Evolutionary conservation across 2,797 vertebrate genomes (phyloP), one percentile per base, ranked within the genome.

Genomic region (Iguana delicatissima): DNA sequence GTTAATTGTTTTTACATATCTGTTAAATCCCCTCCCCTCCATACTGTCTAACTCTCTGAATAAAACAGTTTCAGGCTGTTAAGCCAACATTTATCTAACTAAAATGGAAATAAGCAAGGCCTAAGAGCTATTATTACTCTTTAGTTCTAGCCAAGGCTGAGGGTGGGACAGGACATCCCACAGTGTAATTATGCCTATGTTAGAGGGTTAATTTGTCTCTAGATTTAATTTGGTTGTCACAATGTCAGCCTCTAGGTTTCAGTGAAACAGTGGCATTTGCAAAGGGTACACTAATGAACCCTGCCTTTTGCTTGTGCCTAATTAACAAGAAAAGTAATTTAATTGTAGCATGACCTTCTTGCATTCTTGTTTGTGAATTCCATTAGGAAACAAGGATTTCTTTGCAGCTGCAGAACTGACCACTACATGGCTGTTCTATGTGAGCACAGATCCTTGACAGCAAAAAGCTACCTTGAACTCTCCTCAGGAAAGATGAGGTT

Each of bases 181-280:
- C 50, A 69, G 80, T 88, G 90, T 88, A 88, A 91, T 91, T 88
- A 91, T 88, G 46, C 35, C 57, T n/a, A 29, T 88, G 50, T 84
- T 88, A 35, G 46, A 91, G 80, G 73, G 86, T 91, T 91, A 88
- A 91, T 91, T 88, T 91, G 73, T 79, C 84, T 84, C 59, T 91
- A 57, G 72, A 91, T 87, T 87, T 87, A 91, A 91, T 91, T 87
- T 77, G 35, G 85, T 84, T 91, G 80, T 84, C 73, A 69, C 80
- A 91, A 79, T 77, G 85, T 84, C 77, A 83, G 26, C 26, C 80
- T 91, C 80, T 84, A 73, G 62, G 80, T 91, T 69, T 87, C 20
- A 77, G 20, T 84, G 72, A 87, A 88, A 91, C 35, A 2, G 59
- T 91, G 90, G 59, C 86, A 57, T 91, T 84, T 84, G 64, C 69